Base-by-base conservation (phyloP, 2,113 vertebrate species). In the Aix galericulata region DNA sequence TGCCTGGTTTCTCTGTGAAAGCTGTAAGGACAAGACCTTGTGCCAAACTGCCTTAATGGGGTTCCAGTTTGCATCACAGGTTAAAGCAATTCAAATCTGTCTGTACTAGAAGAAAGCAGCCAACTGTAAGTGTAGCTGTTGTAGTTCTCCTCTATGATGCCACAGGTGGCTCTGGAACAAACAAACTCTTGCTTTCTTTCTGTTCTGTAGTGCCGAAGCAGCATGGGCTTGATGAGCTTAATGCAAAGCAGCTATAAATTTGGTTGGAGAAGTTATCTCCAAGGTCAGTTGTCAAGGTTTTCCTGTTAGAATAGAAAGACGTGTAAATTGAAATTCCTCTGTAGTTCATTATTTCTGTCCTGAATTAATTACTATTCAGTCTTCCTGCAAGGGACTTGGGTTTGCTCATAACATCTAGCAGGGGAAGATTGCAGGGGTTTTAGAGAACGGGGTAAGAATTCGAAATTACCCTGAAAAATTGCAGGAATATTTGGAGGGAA, bases 351-450 rank as follows among this genome's bases (percentile, higher is more conserved):
- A 82, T 91, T 94, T 83, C 91, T 80, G 93, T 53, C 91, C 94
- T 92, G 86, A 89, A 86, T 95, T 96, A 95, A 95, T 94, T 92
- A 86, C 86, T 50, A 3, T 31, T 89, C 94, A 92, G 83, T 64
- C 83, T 92, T 88, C 80, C 89, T 91, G 73, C 32, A 4, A 76
- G 89, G 91, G 82, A n/a, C 77, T 76, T 17, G 71, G 64, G 1
- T 82, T 59, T 85, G 86, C 75, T 85, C 32, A 8, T 44, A 75
- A 21, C 88, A 14, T 58, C 69, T 17, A 34, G 74, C 85, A n/a
- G 13, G 50, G 88, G 80, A 77, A 82, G 46, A 3, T n/a, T n/a
- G 56, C 62, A 50, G 82, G 52, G 80, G 11, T 78, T 67, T 55
- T 40, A 29, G 62, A 32, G 71, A 59, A 58, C 46, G n/a, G 66